Conservation (phyloP, 2,797 vertebrate species). For the Epinephelus malabaricus region DNA sequence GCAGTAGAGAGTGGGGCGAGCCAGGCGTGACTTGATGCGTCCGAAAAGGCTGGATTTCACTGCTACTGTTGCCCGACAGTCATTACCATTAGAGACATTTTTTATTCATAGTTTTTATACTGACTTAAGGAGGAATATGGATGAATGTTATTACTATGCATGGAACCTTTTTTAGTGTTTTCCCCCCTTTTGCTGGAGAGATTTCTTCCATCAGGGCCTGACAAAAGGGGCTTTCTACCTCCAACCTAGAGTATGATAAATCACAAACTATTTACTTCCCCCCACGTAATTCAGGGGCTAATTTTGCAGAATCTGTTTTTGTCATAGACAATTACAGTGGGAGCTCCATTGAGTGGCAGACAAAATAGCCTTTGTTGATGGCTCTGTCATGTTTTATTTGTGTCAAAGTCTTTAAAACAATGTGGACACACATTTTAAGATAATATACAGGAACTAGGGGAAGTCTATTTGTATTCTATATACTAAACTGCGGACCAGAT, state of each 20-base stretch:
- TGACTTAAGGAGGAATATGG: slow-evolving; percentile 86
- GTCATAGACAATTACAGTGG: slow-evolving; percentile 88
- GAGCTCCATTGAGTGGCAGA: slow-evolving; percentile 87
- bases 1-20: slow-evolving; percentile 77
- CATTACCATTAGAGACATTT: slow-evolving; percentile 86
- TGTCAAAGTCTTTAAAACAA: slow-evolving; percentile 86
- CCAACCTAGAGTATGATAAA: slow-evolving; percentile 88
- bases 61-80: slow-evolving; percentile 80
- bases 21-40: slow-evolving; percentile 82
- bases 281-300: slow-evolving; percentile 86
- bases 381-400: slow-evolving; percentile 90
- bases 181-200: slow-evolving; percentile 67
- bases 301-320: slow-evolving; percentile 91
- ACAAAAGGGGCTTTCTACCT: slow-evolving; percentile 85
- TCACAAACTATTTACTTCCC: slow-evolving; percentile 89
- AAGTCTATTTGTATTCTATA: slow-evolving; percentile 81
- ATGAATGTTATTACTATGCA: slow-evolving; percentile 89
- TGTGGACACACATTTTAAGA: slow-evolving; percentile 87
- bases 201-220: slow-evolving; percentile 85
- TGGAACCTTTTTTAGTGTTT: slow-evolving; percentile 74
- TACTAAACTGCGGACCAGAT: slow-evolving; percentile 78
- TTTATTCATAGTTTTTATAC: slow-evolving; percentile 89
- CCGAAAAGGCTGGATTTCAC: slow-evolving; percentile 78
- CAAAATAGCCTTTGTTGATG: slow-evolving; percentile 91
- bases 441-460: slow-evolving; percentile 79